These are phyloP conservation scores for Onthophagus taurus DNA, from an alignment of 1,140 invertebrate genomes.

Conservation along the genomic window DNA sequence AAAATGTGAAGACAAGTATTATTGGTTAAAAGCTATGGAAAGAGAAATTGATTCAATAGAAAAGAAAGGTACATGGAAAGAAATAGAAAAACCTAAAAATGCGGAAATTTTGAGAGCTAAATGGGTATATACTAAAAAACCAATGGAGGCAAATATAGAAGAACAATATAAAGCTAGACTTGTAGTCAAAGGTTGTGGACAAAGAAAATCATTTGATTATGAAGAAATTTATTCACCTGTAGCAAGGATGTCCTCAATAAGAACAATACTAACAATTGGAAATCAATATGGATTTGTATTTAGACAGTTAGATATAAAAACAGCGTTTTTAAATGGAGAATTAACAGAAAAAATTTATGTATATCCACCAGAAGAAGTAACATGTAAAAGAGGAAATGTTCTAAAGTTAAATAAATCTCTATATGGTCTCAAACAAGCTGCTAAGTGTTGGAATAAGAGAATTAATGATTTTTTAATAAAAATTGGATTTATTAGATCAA, in stretches of 20 bases:
- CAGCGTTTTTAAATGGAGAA: constrained; percentile 38
- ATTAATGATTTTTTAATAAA: constrained; percentile 15
- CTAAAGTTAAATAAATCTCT: constrained; percentile 5
- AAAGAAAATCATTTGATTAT: constrained; percentile 35
- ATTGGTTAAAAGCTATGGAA: constrained; percentile 15
- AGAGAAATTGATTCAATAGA: constrained; percentile 18
- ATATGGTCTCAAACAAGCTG: constrained; percentile 9
- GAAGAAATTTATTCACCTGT: constrained; percentile 37
- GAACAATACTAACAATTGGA: constrained; percentile 34
- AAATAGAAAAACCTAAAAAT: constrained; percentile 1
- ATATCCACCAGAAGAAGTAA: constrained; percentile 27
- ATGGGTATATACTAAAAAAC: constrained; percentile 7
- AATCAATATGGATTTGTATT: constrained; percentile 28
- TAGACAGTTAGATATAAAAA: constrained; percentile 37
- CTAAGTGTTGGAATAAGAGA: constrained; percentile 6
- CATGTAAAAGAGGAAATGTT: constrained; percentile 2
- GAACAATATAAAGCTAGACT: constrained; percentile 34
- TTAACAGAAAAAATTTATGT: constrained; percentile 36
- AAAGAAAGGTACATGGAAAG: constrained; percentile 15
- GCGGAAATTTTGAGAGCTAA: constrained; percentile 6
- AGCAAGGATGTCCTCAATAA: constrained; percentile 29
- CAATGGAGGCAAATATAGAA: background rate
- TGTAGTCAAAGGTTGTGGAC: constrained; percentile 37
- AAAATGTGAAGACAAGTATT: constrained; percentile 5
- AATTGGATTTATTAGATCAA: constrained; percentile 11